Percentiles rank a stretch among this genome's conserved stretches.
phyloP scores from a whole-genome alignment of 2,888 invertebrate species.

The Hirtodrosophila alboralis region DNA sequence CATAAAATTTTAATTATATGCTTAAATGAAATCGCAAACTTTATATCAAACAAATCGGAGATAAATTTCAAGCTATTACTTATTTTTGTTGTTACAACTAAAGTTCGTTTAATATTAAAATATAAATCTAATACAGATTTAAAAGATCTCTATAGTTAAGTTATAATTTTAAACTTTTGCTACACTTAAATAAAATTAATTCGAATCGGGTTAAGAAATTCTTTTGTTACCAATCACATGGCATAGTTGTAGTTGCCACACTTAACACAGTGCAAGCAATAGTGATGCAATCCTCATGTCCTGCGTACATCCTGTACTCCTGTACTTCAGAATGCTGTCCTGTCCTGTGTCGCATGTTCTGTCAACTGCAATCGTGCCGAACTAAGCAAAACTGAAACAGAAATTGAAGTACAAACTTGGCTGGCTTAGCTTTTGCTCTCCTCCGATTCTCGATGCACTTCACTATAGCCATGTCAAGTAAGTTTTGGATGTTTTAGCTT shows the following conservation, averaged over 20 bases:
- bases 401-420: slow-evolving; percentile 58
- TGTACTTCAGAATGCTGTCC: slow-evolving; percentile 2
- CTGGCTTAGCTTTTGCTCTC: slow-evolving; percentile 33
- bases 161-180: no score
- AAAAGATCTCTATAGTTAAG: no score
- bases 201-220: no score
- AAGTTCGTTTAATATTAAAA: no score
- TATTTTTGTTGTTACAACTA: no score
- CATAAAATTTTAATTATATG: no score
- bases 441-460: slow-evolving; percentile 4
- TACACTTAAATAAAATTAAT: no score
- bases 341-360: slow-evolving; percentile 45
- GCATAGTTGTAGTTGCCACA: slow-evolving; percentile 16
- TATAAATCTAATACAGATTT: no score
- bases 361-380: slow-evolving; percentile 68
- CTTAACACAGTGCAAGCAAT: background rate
- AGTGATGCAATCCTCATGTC: background rate
- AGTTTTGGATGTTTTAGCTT: background rate
- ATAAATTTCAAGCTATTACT: no score
- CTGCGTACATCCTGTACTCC: no score
- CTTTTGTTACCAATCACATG: slow-evolving; percentile 12
- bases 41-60: no score
- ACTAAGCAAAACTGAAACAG: slow-evolving; percentile 63
- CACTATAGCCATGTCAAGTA: slow-evolving; percentile 8
- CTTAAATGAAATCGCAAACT: no score